phyloP scores from a whole-genome alignment of 2,888 invertebrate species.

The Dynastes hyllus region DNA sequence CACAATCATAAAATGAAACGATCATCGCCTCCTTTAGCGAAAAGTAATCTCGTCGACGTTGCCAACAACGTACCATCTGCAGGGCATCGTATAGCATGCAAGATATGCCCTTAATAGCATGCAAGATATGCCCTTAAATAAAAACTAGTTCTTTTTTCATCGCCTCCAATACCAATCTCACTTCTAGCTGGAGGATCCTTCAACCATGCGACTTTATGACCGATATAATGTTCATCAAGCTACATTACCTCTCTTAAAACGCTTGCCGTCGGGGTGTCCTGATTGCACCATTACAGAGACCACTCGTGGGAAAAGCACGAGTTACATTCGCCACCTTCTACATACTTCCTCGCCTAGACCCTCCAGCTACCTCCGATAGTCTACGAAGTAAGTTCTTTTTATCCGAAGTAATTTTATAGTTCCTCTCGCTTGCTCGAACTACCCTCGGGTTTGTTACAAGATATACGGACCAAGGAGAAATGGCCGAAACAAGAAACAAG shows the following conservation, averaged over 20 bases:
- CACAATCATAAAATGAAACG: conserved; percentile 11
- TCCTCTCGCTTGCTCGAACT: not conserved
- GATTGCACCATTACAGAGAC: conserved; percentile 29
- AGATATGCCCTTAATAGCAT: not conserved
- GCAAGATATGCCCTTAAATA: not conserved
- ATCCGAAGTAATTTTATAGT: conserved; percentile 43
- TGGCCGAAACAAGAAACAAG: conserved; percentile 10
- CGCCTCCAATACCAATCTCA: not conserved
- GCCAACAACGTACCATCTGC: not conserved
- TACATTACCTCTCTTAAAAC: conserved; percentile 38
- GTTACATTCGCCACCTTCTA: conserved; percentile 23
- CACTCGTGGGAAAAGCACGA: conserved; percentile 29
- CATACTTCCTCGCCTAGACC: not conserved
- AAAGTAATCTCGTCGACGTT: no score
- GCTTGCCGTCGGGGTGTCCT: conserved; percentile 6
- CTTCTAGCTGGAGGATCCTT: not conserved
- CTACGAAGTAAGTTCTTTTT: conserved; percentile 28
- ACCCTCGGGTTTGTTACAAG: conserved; percentile 16
- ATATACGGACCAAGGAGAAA: not conserved
- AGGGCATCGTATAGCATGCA: not conserved
- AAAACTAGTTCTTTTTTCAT: conserved; percentile 18
- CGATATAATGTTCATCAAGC: conserved; percentile 47
- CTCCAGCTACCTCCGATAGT: not conserved
- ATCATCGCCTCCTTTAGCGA: conserved; percentile 5
- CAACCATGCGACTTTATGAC: conserved; percentile 34